These are phyloP conservation scores for Zaprionus tsacasi DNA, from an alignment of 1,140 invertebrate species.

Conservation along the genomic window DNA sequence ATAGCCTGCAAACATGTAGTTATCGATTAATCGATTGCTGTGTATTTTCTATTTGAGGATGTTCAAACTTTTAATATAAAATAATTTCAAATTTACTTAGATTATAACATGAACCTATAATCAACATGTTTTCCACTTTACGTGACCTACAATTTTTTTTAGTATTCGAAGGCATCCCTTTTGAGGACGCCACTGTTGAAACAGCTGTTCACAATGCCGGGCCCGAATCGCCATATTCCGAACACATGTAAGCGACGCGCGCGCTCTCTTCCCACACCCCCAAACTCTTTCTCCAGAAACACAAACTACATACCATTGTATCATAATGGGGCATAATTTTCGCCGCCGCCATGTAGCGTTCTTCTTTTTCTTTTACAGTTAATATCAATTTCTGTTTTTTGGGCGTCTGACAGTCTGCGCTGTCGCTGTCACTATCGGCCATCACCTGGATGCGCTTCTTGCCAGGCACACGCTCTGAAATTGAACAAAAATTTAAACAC, in stretches of 20 bases:
- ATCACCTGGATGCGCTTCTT: constrained; percentile 80
- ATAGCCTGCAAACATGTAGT: constrained; percentile 59
- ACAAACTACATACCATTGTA: constrained; percentile 71
- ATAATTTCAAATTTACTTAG: too few relatives aligned
- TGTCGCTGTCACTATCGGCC: constrained; percentile 79
- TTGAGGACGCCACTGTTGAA: constrained; percentile 43
- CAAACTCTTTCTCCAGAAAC: neutral
- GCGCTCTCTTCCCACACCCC: constrained; percentile 17
- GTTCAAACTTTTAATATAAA: neutral
- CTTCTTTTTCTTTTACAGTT: constrained; percentile 79
- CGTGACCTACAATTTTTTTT: constrained; percentile 15
- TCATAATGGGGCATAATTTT: constrained; percentile 79
- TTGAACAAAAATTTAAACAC: constrained; percentile 11
- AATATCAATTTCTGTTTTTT: constrained; percentile 73
- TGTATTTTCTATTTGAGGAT: neutral
- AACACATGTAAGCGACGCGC: constrained; percentile 47
- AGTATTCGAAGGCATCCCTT: constrained; percentile 1
- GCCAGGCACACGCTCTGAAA: constrained; percentile 76
- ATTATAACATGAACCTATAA: neutral
- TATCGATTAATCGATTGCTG: neutral
- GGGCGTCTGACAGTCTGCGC: constrained; percentile 59
- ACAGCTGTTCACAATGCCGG: constrained; percentile 69
- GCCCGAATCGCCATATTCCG: constrained; percentile 63
- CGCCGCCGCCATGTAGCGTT: constrained; percentile 75
- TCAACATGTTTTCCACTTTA: neutral